These are phyloP conservation scores for Andrena dorsata DNA, from an alignment of 2,888 invertebrate genomes.

Conservation along the genomic window DNA sequence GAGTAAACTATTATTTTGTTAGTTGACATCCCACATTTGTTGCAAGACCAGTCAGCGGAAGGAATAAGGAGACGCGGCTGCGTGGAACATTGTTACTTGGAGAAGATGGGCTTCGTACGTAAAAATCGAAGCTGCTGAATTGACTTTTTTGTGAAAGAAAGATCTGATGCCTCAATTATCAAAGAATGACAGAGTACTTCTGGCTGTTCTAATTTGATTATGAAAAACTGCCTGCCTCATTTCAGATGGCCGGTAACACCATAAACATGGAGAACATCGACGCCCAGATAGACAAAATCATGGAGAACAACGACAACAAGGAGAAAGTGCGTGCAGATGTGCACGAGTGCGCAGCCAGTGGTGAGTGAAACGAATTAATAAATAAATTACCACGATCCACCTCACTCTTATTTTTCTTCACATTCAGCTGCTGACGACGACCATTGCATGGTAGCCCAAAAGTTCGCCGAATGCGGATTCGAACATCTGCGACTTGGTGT, in stretches of 20 bases:
- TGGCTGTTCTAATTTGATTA: too few relatives aligned
- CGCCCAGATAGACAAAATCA: background rate
- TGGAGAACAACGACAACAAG: background rate
- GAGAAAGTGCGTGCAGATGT: background rate
- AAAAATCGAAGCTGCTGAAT: background rate
- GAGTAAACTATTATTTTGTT: background rate
- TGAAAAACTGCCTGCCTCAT: too few relatives aligned
- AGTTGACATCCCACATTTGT: background rate
- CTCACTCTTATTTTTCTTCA: background rate
- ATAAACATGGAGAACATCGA: background rate
- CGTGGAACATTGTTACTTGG: constrained; percentile 11
- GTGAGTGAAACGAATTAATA: background rate
- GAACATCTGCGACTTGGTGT: background rate
- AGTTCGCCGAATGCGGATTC: constrained; percentile 1
- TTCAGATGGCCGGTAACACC: constrained; percentile 21
- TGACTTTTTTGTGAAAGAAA: too few relatives aligned
- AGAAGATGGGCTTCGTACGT: constrained; percentile 25
- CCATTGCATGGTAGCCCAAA: constrained; percentile 14
- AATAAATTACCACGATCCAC: background rate
- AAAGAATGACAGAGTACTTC: background rate
- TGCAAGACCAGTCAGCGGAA: background rate
- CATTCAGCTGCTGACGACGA: constrained; percentile 9
- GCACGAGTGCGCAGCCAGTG: background rate
- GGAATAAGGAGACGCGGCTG: constrained; percentile 14
- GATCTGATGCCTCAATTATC: background rate